Base-by-base conservation (phyloP, 2,888 invertebrate species). In the Sarcophaga variegata region DNA sequence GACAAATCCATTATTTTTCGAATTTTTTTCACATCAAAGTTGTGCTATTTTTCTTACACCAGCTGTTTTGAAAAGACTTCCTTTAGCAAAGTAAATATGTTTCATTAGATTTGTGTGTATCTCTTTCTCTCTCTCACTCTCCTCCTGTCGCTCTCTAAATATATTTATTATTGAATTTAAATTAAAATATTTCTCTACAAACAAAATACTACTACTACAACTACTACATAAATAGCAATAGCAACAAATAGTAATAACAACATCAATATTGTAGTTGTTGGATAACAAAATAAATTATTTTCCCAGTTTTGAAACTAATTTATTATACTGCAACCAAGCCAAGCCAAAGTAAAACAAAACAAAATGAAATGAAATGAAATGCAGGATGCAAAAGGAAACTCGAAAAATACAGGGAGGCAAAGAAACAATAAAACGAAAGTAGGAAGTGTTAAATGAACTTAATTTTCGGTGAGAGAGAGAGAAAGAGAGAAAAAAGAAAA, bases 141-240 rank as follows among this genome's bases (percentile, higher is more conserved):
- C 12, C 11, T 3, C 0, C 2, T 66, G 10, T 25, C 10, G 12
- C 66, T 74, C 20, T 54, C 27, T 4, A 5, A 11, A 81, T 71
- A 74, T 76, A 71, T 76, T 71, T 77, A 71, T 85, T 85, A 81
- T 81, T 85, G 71, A 85, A 85, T 77, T 85, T 62, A 76, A 85
- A 81, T 85, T 85, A 67, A 81, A 81, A 81, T 81, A 22, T 22
- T 6, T 22, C 12, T 54, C 12, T 67, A 47, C 20, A 63, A 4
- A 22, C 4, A 20, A 14, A 64, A 14, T 4, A 22, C 25, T 25
- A 37, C 37, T 27, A 37, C 37, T 8, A 37, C 37, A 0, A 37
- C 37, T 37, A 37, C 54, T 17, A 14, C 17, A 54, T 17, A 54
- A 54, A 54, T 2, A 49, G 49, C 4, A 49, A 49, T 17, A 4